Percentiles rank a stretch among this genome's conserved stretches.
Conservation (phyloP, 2,113 vertebrate genomes). For the Ochotona princeps region DNA sequence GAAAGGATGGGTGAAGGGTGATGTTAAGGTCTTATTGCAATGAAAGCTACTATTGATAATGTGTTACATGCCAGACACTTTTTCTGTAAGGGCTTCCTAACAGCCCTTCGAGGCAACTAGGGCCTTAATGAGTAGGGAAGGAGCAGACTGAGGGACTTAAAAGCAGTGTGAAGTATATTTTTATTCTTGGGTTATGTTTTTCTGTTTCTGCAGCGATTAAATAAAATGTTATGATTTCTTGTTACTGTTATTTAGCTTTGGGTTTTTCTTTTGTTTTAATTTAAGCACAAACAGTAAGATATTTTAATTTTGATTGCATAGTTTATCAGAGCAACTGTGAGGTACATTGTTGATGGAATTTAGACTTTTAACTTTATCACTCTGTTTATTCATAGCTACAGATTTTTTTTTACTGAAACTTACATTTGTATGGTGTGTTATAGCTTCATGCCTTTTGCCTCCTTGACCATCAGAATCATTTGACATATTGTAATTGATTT, state of each 20-base stretch:
- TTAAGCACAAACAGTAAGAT: neutral
- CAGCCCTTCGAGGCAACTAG: neutral
- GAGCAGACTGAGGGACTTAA: neutral
- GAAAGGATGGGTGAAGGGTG: neutral
- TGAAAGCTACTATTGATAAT: neutral
- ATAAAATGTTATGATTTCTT: neutral
- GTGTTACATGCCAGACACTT: neutral
- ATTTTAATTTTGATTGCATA: neutral
- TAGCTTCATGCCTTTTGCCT: neutral
- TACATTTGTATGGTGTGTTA: neutral
- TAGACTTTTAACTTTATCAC: neutral
- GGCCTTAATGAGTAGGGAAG: neutral
- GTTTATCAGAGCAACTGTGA: neutral
- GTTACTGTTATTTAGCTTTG: neutral
- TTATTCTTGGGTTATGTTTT: neutral
- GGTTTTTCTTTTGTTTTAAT: neutral
- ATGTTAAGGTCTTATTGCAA: neutral
- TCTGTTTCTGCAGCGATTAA: neutral
- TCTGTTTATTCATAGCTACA: neutral
- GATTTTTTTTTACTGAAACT: neutral
- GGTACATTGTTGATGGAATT: neutral
- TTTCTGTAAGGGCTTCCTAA: neutral
- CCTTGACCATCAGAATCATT: neutral
- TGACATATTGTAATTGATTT: neutral
- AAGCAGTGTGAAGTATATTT: neutral